phyloP scores from a whole-genome alignment of 1,140 invertebrate genomes.

The Trachymyrmex cornetzi region DNA sequence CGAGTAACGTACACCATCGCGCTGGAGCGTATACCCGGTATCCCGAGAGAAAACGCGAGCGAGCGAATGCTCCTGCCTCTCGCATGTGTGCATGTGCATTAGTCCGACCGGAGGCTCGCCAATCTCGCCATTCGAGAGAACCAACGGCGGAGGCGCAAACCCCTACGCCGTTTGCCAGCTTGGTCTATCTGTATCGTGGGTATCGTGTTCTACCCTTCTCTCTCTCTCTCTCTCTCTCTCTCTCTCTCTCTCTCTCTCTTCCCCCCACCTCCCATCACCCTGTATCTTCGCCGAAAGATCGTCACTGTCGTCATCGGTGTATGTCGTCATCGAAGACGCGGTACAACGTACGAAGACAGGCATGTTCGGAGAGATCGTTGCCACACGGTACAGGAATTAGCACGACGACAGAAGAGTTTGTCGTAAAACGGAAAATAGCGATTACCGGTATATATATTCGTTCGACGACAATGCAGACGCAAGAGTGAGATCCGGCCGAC shows the following conservation, averaged over 20 bases:
- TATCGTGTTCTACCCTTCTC: not conserved
- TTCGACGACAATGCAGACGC: slow-evolving; percentile 17
- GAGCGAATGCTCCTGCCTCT: not conserved
- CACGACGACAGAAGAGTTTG: not conserved
- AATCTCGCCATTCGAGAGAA: slow-evolving; percentile 74
- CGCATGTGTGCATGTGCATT: not conserved
- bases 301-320: not conserved
- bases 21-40: not conserved
- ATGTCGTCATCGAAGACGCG: slow-evolving; percentile 33
- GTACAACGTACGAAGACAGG: not conserved
- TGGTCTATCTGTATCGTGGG: slow-evolving; percentile 10
- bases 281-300: not conserved
- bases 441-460: no score
- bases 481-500: not conserved
- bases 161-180: slow-evolving; percentile 21
- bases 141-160: slow-evolving; percentile 63
- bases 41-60: not conserved
- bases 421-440: not conserved
- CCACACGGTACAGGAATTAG: not conserved
- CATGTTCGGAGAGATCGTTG: not conserved
- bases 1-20: not conserved
- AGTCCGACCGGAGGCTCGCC: slow-evolving; percentile 67
- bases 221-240: no score
- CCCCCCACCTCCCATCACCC: no score
- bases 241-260: no score